Evolutionary conservation across 2,888 invertebrate genomes (phyloP).

Genomic region (Pheosia tremula): DNA sequence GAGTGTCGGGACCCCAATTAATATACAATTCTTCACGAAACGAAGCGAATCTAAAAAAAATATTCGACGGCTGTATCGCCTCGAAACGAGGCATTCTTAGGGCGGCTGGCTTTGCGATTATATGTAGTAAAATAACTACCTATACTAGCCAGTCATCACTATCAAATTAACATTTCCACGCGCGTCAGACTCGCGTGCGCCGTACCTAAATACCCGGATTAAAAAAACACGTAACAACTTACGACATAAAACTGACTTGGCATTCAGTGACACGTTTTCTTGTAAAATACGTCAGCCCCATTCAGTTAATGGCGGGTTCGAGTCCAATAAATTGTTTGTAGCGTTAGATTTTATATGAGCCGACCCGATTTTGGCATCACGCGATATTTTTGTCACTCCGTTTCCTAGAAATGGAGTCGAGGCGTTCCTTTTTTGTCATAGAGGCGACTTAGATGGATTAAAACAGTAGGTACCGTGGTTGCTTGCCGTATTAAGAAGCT

Average conservation of each 20-base stretch:
- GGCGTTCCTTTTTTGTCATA: too few species aligned
- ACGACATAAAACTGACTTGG: conserved; percentile 3
- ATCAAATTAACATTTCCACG: conserved; percentile 2
- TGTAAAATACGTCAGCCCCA: conserved; percentile 46
- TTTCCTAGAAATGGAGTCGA: background rate
- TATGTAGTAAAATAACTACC: too few species aligned
- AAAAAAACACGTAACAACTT: background rate
- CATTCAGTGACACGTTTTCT: conserved; percentile 23
- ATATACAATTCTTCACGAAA: too few species aligned
- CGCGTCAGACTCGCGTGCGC: background rate
- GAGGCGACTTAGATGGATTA: too few species aligned
- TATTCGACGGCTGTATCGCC: too few species aligned
- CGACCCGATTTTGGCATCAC: conserved; percentile 14
- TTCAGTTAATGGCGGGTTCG: conserved; percentile 50
- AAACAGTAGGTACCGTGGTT: too few species aligned
- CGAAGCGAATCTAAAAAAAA: too few species aligned
- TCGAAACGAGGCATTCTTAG: too few species aligned
- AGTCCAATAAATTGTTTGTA: conserved; percentile 51
- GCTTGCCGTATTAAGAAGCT: too few species aligned
- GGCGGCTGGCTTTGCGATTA: too few species aligned
- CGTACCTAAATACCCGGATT: background rate
- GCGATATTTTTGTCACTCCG: conserved; percentile 11
- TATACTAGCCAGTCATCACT: background rate
- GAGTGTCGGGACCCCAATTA: too few species aligned
- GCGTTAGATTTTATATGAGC: conserved; percentile 46